Evolutionary conservation across 2,888 invertebrate genomes (phyloP).

Genomic region (Plagiodera versicolora): DNA sequence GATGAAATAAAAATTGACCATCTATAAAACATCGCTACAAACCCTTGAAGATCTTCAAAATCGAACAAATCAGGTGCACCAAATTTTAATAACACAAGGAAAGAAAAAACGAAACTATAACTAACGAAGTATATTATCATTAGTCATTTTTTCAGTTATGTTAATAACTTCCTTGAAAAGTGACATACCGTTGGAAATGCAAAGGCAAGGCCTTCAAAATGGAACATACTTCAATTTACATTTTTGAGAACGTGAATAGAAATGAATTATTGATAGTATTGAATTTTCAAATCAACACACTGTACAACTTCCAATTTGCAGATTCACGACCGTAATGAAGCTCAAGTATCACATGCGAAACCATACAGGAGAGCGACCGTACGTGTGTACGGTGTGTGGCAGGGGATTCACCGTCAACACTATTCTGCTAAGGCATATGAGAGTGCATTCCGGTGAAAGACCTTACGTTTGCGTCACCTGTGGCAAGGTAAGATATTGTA

Average conservation of each 20-base stretch:
- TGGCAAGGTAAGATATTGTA: constrained; percentile 41
- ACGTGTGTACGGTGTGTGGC: constrained; percentile 54
- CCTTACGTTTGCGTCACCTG: constrained; percentile 56
- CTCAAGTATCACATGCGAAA: constrained; percentile 56
- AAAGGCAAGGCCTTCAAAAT: background rate
- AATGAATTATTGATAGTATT: too few species aligned
- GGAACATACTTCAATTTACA: background rate
- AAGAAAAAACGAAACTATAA: too few species aligned
- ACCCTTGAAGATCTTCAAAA: too few species aligned
- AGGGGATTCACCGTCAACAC: constrained; percentile 56
- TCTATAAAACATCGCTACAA: too few species aligned
- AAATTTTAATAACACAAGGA: too few species aligned
- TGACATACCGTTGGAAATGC: background rate
- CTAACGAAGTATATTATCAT: too few species aligned
- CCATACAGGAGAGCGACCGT: constrained; percentile 55
- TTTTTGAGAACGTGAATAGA: background rate
- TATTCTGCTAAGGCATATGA: constrained; percentile 53
- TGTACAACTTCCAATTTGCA: constrained; percentile 35
- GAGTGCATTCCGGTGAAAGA: constrained; percentile 55
- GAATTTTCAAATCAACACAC: background rate
- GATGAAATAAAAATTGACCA: too few species aligned
- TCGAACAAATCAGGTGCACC: too few species aligned
- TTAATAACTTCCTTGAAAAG: too few species aligned
- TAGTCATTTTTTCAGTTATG: too few species aligned
- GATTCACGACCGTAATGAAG: constrained; percentile 56